phyloP scores from a whole-genome alignment of 2,888 invertebrate species.

The Synergus gifuensis region DNA sequence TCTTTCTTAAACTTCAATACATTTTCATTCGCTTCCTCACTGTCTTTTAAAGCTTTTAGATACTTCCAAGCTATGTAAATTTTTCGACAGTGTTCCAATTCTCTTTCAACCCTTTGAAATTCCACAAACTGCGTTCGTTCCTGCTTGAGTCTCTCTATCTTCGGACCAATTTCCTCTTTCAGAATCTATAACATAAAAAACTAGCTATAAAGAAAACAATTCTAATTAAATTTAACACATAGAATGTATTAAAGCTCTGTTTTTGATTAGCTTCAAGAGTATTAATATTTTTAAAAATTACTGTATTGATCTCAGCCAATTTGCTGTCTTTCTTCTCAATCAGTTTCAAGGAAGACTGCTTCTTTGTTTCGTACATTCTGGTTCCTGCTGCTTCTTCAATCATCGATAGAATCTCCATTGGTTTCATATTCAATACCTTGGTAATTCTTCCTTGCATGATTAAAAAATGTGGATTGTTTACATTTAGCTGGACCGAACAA shows the following conservation, averaged over 20 bases:
- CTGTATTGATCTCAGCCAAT: conserved; percentile 90
- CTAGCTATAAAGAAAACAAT: not conserved
- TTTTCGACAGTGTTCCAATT: conserved; percentile 89
- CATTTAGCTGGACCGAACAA: conserved; percentile 97
- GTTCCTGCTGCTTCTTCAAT: conserved; percentile 99
- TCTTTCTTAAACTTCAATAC: conserved; percentile 81
- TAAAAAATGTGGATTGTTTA: conserved; percentile 99
- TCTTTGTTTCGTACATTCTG: conserved; percentile 96
- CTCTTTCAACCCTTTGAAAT: conserved; percentile 91
- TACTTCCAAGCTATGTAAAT: conserved; percentile 88
- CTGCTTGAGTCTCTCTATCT: conserved; percentile 89
- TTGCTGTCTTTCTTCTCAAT: conserved; percentile 96
- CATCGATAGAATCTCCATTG: conserved; percentile 97
- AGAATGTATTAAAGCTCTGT: too few species aligned
- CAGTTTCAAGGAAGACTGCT: conserved; percentile 89
- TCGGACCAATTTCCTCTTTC: conserved; percentile 94
- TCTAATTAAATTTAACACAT: too few species aligned
- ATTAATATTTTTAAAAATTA: conserved; percentile 73
- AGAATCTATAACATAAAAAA: conserved; percentile 79
- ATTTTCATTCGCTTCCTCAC: conserved; percentile 79
- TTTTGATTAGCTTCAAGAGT: too few species aligned
- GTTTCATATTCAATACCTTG: conserved; percentile 99
- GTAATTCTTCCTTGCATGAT: conserved; percentile 99
- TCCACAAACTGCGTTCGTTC: conserved; percentile 92
- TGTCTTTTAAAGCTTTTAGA: conserved; percentile 79